Evolutionary conservation across 1,140 invertebrate species (phyloP), one percentile per base, ranked within the genome.

Genomic region (Drosophila melanica): DNA sequence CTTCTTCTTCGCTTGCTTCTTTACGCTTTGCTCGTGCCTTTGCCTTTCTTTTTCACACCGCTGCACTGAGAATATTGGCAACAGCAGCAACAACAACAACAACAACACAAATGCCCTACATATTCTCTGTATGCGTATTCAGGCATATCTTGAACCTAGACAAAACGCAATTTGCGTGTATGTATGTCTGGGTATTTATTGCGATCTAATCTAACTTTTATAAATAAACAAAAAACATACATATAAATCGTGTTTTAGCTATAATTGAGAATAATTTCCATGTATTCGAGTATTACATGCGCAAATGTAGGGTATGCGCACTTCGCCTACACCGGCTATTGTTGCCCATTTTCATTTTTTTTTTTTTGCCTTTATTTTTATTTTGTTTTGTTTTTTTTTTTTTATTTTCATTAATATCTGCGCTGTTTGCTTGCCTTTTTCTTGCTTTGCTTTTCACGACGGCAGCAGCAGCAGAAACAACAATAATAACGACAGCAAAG

Each of bases 361-460:
- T 87, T 81, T 75, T 50, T 51, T 33, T 51, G 48, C 48, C 71
- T 75, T 77, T 86, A 81, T 86, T 85, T 85, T 73, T 73, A 60
- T 81, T 69, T 81, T 66, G 65, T 80, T 73, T 65, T 71, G 63
- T 65, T 50, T 74, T 64, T 63, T 68, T 59, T 64, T 62, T 63
- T 77, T 77, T 85, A 75, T 79, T 82, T 87, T 74, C 80, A 89
- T 80, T 84, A 90, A 80, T 87, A 90, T 84, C 77, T 81, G 75
- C 75, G 76, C 70, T 75, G 79, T 68, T 75, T 57, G 54, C 59
- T 75, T 77, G 64, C 57, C 65, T 75, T 75, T 64, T 58, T 68
- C 63, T 69, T 74, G 58, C 57, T 68, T 68, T 74, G 57, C 63
- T 74, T 74, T 73, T 74, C 58, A 60, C 60, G 57, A 72, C 67